Evolutionary conservation across 1,140 invertebrate species (phyloP).

Genomic region (Diprion similis): DNA sequence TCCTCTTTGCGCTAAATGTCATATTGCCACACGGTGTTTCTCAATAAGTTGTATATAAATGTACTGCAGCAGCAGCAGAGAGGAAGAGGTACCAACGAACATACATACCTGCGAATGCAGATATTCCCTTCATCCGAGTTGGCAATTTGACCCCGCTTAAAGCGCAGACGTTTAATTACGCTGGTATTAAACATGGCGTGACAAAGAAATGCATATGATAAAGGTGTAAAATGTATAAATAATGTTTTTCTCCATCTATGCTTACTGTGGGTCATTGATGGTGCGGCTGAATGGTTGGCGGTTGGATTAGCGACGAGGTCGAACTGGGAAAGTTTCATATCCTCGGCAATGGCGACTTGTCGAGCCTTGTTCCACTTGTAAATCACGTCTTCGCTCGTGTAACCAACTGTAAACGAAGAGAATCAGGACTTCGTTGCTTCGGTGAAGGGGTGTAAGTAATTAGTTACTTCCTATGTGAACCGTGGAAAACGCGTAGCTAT

Average conservation of each 20-base stretch:
- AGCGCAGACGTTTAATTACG: no score
- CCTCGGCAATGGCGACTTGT: slow-evolving; percentile 80
- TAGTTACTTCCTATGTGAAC: background rate
- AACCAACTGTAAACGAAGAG: slow-evolving; percentile 73
- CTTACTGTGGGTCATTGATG: slow-evolving; percentile 46
- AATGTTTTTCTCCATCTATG: background rate
- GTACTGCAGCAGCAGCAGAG: no score
- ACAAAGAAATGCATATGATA: no score
- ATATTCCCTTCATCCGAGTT: no score
- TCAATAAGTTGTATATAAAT: no score
- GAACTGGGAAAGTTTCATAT: slow-evolving; percentile 88
- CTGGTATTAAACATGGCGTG: no score
- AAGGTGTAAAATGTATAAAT: no score
- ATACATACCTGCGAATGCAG: no score
- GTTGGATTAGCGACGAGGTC: slow-evolving; percentile 81
- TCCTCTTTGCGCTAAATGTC: background rate
- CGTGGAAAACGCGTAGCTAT: background rate
- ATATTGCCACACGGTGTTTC: background rate
- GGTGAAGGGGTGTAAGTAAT: background rate
- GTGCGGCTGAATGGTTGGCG: slow-evolving; percentile 66
- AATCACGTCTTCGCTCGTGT: slow-evolving; percentile 80
- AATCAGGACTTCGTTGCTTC: background rate
- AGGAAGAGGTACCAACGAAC: no score
- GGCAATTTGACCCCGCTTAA: no score
- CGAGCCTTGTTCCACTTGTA: slow-evolving; percentile 83